These are phyloP conservation scores for Conus ventricosus DNA, from an alignment of 1,140 invertebrate species.

Conservation along the genomic window DNA sequence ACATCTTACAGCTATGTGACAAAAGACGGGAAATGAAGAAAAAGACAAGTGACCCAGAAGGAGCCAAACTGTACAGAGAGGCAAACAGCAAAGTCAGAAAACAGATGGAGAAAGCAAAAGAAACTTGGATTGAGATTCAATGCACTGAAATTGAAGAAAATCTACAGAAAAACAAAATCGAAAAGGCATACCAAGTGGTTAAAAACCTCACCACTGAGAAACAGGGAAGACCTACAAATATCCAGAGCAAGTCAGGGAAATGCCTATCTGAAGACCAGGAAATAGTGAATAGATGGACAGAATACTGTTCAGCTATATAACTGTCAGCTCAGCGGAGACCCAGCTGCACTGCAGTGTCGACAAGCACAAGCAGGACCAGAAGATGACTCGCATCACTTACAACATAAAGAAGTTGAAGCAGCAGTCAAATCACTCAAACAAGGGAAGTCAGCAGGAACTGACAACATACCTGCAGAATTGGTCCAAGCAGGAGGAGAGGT, in stretches of 20 bases:
- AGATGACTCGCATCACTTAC: no score
- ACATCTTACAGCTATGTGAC: no score
- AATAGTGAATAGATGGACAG: neutral
- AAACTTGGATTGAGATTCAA: neutral
- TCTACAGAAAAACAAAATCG: neutral
- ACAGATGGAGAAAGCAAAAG: neutral
- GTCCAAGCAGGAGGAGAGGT: neutral
- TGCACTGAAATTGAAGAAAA: neutral
- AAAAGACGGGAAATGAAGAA: no score
- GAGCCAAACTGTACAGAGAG: neutral
- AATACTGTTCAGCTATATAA: no score
- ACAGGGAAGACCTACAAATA: neutral
- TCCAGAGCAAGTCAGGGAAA: neutral
- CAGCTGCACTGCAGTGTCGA: no score
- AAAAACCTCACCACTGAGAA: neutral
- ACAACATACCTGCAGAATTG: no score
- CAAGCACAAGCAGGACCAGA: no score
- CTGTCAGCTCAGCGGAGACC: no score
- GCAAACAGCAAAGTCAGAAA: neutral
- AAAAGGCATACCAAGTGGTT: neutral
- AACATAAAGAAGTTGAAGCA: no score
- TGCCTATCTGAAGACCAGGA: neutral
- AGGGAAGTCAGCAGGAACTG: no score
- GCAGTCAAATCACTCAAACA: no score
- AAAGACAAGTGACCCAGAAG: neutral